Evolutionary conservation across 2,888 invertebrate genomes (phyloP), one percentile per base, ranked within the genome.

Genomic region (Carterocephalus palaemon): DNA sequence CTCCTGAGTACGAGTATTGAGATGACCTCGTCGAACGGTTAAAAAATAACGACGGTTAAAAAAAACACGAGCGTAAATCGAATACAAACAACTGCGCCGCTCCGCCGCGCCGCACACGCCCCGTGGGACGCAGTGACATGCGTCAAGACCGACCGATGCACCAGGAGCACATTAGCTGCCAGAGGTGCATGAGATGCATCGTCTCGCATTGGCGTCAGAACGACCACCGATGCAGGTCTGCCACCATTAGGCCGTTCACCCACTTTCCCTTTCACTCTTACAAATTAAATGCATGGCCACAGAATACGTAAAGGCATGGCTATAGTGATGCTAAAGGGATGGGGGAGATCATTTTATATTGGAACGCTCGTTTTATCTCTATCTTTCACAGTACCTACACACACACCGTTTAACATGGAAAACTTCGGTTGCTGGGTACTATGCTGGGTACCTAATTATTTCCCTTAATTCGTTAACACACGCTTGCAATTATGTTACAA

Each of bases 81-180:
- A 28, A 28, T 28, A n/a, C 7, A 15, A 28, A 15, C n/a, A 2
- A 13, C 26, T 26, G 26, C 10, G 12, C 23, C 20, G 33, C 33
- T 33, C 26, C 4, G 15, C 53, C 39, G 55, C 59, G 59, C 54
- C 65, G 71, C 69, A 69, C 75, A 82, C 81, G 83, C 61, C 75
- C 74, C 42, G 22, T 34, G 70, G 67, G 75, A 75, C 75, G 82
- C 84, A 78, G 75, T 83, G 81, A 84, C 84, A 83, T 84, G 84
- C 85, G 85, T 85, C 85, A 84, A 81, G 69, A 66, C 61, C 70
- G 75, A 71, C 70, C 66, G 62, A 45, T 71, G 70, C 73, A 85
- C 81, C 71, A 80, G 79, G 74, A 52, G 36, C 52, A 49, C 84
- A 85, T 73, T 60, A 46, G 34, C 32, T 47, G 51, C 33, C 60